Evolutionary conservation across 2,797 vertebrate genomes (phyloP).

Genomic region (Rousettus madagascariensis): DNA sequence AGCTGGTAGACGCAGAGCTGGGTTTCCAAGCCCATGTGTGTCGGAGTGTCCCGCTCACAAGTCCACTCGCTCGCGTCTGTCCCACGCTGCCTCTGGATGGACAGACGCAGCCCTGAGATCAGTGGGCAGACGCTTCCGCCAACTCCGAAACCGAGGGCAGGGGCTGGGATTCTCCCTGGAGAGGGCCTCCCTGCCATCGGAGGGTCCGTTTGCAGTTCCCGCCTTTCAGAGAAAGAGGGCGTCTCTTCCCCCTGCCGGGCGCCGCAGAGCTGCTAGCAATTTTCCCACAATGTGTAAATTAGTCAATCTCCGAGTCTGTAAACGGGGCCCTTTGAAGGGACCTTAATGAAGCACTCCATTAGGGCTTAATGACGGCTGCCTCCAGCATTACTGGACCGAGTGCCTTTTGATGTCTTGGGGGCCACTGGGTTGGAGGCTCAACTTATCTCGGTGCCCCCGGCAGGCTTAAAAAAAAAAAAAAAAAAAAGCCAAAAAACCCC

Average conservation of each 20-base stretch:
- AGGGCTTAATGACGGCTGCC: conserved; percentile 87
- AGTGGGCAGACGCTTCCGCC: neutral
- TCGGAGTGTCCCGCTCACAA: fast-evolving
- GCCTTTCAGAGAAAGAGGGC: conserved; percentile 85
- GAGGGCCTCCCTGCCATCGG: conserved; percentile 74
- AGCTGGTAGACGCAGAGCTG: neutral
- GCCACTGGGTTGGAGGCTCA: conserved; percentile 87
- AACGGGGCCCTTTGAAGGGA: conserved; percentile 94
- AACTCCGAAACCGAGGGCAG: neutral
- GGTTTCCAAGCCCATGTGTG: neutral
- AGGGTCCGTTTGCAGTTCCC: conserved; percentile 82
- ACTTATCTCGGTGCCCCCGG: conserved; percentile 92
- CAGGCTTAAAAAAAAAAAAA: conserved; percentile 80
- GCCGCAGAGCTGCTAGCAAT: conserved; percentile 94
- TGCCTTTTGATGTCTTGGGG: conserved; percentile 91
- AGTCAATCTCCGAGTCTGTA: conserved; percentile 97
- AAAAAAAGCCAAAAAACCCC: conserved; percentile 81
- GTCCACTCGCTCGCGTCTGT: fast-evolving
- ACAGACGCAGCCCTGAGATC: fast-evolving
- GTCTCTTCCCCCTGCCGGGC: conserved; percentile 87
- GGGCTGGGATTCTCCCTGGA: conserved; percentile 57
- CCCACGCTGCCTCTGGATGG: neutral
- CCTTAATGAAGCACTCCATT: conserved; percentile 96
- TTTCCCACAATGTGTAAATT: conserved; percentile 99
- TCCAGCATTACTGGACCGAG: conserved; percentile 22